Percentiles rank a stretch among this genome's conserved stretches.
Conservation (phyloP, 2,113 vertebrate species). For the Vidua chalybeata region DNA sequence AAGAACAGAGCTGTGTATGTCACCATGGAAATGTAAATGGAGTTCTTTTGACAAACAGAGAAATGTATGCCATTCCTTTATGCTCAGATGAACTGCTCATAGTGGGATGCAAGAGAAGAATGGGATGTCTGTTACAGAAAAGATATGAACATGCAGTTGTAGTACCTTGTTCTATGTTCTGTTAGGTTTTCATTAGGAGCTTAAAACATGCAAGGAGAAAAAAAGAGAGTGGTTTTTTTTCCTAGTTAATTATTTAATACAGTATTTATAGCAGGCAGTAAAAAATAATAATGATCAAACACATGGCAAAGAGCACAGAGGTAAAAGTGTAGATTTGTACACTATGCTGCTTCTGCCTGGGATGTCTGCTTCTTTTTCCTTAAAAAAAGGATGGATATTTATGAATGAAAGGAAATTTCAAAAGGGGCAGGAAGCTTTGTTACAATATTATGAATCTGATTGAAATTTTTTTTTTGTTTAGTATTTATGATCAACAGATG, state of each 20-base stretch:
- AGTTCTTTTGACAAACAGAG: slow-evolving; percentile 58
- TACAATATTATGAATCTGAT: neutral
- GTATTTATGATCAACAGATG: neutral
- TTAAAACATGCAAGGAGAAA: neutral
- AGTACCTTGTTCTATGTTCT: neutral
- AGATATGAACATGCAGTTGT: slow-evolving; percentile 22
- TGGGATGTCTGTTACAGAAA: slow-evolving; percentile 29
- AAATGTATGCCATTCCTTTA: slow-evolving; percentile 53
- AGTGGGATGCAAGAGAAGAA: slow-evolving; percentile 38
- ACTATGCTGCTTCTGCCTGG: neutral
- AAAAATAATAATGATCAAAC: neutral
- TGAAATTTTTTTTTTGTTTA: neutral
- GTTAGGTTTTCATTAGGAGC: neutral
- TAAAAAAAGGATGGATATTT: neutral
- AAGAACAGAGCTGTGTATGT: slow-evolving; percentile 60
- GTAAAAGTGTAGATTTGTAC: neutral
- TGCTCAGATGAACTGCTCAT: slow-evolving; percentile 13
- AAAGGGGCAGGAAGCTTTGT: neutral
- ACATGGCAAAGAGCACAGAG: neutral
- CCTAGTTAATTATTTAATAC: neutral
- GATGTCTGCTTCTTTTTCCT: neutral
- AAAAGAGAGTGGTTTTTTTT: neutral
- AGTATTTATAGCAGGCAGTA: neutral
- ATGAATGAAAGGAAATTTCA: neutral
- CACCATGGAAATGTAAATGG: slow-evolving; percentile 66